Evolutionary conservation across 2,113 vertebrate species (phyloP).

Genomic region (Mola mola): DNA sequence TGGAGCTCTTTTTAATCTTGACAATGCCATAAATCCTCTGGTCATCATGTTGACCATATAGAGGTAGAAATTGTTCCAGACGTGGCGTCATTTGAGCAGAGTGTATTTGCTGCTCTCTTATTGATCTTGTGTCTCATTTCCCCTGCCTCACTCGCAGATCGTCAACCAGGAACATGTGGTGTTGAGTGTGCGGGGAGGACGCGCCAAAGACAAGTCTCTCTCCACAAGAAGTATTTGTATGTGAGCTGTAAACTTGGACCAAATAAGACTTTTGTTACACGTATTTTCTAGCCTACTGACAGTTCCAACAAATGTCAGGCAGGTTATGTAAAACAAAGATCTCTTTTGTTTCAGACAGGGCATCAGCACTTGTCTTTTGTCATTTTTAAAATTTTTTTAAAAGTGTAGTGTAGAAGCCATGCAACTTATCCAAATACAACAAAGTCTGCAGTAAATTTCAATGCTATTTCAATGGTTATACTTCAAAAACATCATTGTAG

Average conservation of each 20-base stretch:
- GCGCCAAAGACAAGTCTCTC: constrained; percentile 31
- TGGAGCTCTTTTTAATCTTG: constrained; percentile 49
- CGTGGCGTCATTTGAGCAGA: constrained; percentile 65
- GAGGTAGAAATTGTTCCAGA: constrained; percentile 67
- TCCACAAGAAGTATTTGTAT: constrained; percentile 17
- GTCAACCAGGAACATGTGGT: constrained; percentile 69
- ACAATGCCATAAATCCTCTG: constrained; percentile 58
- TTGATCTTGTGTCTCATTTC: constrained; percentile 73
- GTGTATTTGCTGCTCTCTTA: constrained; percentile 58
- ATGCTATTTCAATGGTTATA: no score
- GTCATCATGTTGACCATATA: constrained; percentile 56
- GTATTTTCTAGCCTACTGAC: no score
- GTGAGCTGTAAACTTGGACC: constrained; percentile 2
- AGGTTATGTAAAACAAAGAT: no score
- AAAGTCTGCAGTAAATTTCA: background rate
- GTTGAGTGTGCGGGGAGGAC: constrained; percentile 41
- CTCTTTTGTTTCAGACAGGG: no score
- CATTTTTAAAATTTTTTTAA: no score
- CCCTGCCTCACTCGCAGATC: constrained; percentile 54
- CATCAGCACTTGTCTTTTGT: background rate
- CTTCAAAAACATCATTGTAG: no score
- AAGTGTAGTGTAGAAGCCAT: background rate
- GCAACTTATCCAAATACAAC: background rate
- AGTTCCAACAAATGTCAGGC: no score
- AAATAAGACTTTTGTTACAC: no score